Base-by-base conservation (phyloP, 2,797 vertebrate species). In the Phylloscopus collybita region DNA sequence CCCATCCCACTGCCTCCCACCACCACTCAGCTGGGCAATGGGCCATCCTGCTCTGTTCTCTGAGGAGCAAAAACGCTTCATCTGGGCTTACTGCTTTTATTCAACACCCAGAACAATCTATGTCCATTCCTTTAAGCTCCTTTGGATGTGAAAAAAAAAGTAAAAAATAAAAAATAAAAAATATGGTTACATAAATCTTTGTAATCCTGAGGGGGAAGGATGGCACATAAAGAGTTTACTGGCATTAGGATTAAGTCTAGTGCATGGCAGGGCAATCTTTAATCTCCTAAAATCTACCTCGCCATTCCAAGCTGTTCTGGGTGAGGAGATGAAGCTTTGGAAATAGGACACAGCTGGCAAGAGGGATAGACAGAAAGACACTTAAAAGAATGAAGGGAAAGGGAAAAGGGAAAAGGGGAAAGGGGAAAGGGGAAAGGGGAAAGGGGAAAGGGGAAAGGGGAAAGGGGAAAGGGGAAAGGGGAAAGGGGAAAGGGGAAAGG, bases 151-250 rank as follows among this genome's bases (percentile, higher is more conserved):
- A 81, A 95, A 95, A 96, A 40, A 40, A 40, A 40, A 40, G 5
- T 13, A 38, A 40, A 40, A 40, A 40, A 40, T 9, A 38, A 38
- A 38, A 38, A 38, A 38, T 9, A 87, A 95, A 95, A 96, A 92
- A 96, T 92, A 94, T 93, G 92, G 94, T 95, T 97, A 97, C 90
- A 96, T 97, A 97, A 96, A 97, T 93, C 96, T 96, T 84, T 93
- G 89, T 97, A 96, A 89, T 93, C 90, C 95, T 96, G 88, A 64
- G 80, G 71, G 69, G 86, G 34, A 34, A 93, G 61, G 45, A 80
- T 56, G 91, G 72, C 94, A 50, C 23, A 80, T 78, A 96, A 96
- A 95, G 75, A 90, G 66, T 95, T 97, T 97, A 96, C 89, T 85
- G 38, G 86, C 56, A 94, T 88, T 95, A 95, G 92, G 80, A 96